Percentiles rank a stretch among this genome's conserved stretches.
phyloP scores from a whole-genome alignment of 37 sponge, comb jelly and placozoan species.

The Ianthella basta region DNA sequence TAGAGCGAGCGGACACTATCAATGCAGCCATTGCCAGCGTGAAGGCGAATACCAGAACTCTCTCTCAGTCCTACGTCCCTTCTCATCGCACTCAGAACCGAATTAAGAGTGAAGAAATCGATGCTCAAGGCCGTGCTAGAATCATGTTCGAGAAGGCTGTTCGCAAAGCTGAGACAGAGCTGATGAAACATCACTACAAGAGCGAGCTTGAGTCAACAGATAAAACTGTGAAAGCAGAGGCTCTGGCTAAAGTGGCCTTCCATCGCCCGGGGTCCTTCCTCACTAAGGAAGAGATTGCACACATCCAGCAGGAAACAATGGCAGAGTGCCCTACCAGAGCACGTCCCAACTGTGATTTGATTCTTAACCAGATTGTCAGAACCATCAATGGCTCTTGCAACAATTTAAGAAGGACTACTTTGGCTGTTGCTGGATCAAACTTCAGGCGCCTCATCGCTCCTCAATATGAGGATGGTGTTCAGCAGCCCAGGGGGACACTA shows the following conservation, averaged over 20 bases:
- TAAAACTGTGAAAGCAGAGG: conserved; percentile 29
- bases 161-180: conserved; percentile 9
- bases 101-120: not conserved
- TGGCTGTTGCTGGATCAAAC: conserved; percentile 61
- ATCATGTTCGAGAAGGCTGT: conserved; percentile 11
- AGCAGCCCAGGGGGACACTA: conserved; percentile 50
- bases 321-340: not conserved
- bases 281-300: conserved; percentile 35
- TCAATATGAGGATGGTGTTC: conserved; percentile 76
- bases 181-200: conserved; percentile 10
- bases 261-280: conserved; percentile 56
- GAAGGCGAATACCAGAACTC: too few species aligned
- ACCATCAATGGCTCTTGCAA: conserved; percentile 90
- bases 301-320: not conserved
- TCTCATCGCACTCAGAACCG: not conserved
- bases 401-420: conserved; percentile 62
- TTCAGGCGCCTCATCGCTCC: conserved; percentile 71
- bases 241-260: conserved; percentile 48
- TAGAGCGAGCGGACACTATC: not conserved
- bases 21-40: not conserved
- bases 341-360: not conserved
- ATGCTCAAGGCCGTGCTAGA: conserved; percentile 4
- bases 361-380: not conserved
- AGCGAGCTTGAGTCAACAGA: not conserved
- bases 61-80: too few species aligned